These are phyloP conservation scores for Arion vulgaris DNA, from an alignment of 1,140 invertebrate genomes.

Conservation along the genomic window DNA sequence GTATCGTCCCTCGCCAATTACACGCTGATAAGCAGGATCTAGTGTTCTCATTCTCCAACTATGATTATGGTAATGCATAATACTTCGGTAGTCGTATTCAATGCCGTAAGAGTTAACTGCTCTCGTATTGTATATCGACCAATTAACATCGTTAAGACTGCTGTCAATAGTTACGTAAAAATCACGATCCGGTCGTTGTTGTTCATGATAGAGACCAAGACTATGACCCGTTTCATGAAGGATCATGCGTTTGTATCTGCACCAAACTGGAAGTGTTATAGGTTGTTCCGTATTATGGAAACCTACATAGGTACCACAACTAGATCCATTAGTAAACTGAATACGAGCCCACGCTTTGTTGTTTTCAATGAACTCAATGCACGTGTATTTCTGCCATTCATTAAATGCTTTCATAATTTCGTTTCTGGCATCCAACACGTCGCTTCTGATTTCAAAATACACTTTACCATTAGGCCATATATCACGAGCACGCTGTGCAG, in stretches of 20 bases:
- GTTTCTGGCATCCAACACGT: no score
- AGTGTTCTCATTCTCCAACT: slow-evolving; percentile 48
- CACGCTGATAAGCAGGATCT: slow-evolving; percentile 46
- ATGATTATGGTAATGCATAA: slow-evolving; percentile 91
- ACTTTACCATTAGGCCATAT: no score
- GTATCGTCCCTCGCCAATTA: slow-evolving; percentile 51
- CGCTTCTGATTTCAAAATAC: no score
- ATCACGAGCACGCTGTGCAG: no score
- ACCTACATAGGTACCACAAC: neutral
- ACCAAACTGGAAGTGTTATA: neutral
- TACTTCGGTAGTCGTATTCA: slow-evolving; percentile 89
- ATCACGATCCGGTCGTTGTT: slow-evolving; percentile 71
- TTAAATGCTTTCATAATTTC: no score
- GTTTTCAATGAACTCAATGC: neutral
- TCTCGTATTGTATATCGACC: no score
- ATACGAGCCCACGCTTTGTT: neutral
- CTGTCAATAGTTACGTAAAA: no score
- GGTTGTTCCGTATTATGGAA: neutral
- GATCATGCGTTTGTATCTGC: slow-evolving; percentile 52
- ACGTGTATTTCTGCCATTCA: neutral
- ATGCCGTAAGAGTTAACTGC: no score
- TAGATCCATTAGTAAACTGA: neutral
- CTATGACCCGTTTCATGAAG: slow-evolving; percentile 70
- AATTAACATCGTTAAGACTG: no score
- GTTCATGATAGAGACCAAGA: slow-evolving; percentile 77